These are phyloP conservation scores for Asbolus verrucosus DNA, from an alignment of 1,140 invertebrate species.

Conservation along the genomic window DNA sequence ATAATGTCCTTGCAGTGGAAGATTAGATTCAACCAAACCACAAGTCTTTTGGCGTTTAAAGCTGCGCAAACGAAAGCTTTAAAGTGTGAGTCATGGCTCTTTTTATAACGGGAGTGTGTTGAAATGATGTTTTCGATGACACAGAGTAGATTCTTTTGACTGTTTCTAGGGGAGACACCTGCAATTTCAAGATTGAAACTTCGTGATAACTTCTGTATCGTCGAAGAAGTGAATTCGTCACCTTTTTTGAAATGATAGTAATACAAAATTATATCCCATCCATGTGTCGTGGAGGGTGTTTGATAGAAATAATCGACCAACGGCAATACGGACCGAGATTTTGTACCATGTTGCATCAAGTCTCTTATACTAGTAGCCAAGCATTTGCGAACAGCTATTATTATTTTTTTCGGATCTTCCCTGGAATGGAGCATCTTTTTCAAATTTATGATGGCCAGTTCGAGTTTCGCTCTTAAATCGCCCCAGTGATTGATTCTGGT, in stretches of 20 bases:
- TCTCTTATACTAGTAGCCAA: constrained; percentile 89
- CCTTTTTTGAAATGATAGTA: constrained; percentile 94
- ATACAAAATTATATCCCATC: constrained; percentile 91
- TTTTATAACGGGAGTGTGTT: constrained; percentile 91
- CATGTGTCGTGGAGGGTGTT: constrained; percentile 77
- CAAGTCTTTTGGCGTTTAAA: constrained; percentile 91
- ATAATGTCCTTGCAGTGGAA: constrained; percentile 88
- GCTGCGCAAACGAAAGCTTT: constrained; percentile 98
- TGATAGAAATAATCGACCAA: constrained; percentile 90
- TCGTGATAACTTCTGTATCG: constrained; percentile 93
- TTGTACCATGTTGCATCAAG: constrained; percentile 93
- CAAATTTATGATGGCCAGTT: constrained; percentile 88
- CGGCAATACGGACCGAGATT: constrained; percentile 84
- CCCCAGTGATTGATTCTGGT: constrained; percentile 92
- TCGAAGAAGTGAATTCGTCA: constrained; percentile 91
- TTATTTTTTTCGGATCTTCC: constrained; percentile 66
- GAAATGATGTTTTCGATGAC: constrained; percentile 93
- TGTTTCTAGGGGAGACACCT: constrained; percentile 84
- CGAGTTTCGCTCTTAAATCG: constrained; percentile 91
- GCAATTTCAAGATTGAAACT: constrained; percentile 97
- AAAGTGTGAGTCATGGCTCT: constrained; percentile 96
- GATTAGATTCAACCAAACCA: constrained; percentile 91
- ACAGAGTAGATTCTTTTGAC: constrained; percentile 91
- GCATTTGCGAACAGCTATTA: constrained; percentile 90
- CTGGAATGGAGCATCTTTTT: constrained; percentile 71